Evolutionary conservation across 1,140 invertebrate genomes (phyloP), one percentile per base, ranked within the genome.

Genomic region (Druon quercuslanigerum): DNA sequence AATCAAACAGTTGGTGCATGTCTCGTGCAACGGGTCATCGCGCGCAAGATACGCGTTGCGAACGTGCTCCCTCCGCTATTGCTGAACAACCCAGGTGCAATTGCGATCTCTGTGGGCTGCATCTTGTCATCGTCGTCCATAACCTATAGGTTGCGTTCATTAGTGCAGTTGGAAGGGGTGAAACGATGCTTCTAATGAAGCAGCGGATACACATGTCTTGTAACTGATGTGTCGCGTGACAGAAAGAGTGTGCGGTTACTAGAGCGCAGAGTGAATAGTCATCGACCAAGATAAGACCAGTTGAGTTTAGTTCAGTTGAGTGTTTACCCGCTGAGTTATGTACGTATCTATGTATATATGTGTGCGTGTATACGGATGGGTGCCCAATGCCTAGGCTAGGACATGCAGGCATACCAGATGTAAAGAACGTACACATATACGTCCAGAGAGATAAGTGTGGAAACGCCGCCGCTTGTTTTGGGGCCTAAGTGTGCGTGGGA

Each of bases 361-460:
- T 33, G 57, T 66, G 19, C 33, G 13, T 25, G 56, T 60, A 12
- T 25, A 12, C 5, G 56, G 14, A 54, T 54, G 6, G 52, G 17
- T 9, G n/a, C 0, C n/a, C 52, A 54, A 54, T n/a, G n/a, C n/a
- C 52, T 14, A 12, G 16, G 20, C 16, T 14, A 33, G 25, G 33
- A 66, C 57, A 16, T 66, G 57, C 57, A 66, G 57, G 16, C 57
- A 25, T 40, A 33, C 25, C 57, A 66, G 57, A 33, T 66, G 57
- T 54, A 57, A 57, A 20, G 56, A 25, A 57, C 25, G 13, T 57
- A 25, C 11, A 57, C 19, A 33, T 46, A 46, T 46, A 46, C 40
- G 13, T 25, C 16, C 13, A 66, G 57, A 33, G 57, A 33, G 25
- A 33, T 33, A 33, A 33, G 33, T 14, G 19, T 12, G 19, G 7